Evolutionary conservation across 2,888 invertebrate genomes (phyloP), one percentile per base, ranked within the genome.

Genomic region (Xanthia togata): DNA sequence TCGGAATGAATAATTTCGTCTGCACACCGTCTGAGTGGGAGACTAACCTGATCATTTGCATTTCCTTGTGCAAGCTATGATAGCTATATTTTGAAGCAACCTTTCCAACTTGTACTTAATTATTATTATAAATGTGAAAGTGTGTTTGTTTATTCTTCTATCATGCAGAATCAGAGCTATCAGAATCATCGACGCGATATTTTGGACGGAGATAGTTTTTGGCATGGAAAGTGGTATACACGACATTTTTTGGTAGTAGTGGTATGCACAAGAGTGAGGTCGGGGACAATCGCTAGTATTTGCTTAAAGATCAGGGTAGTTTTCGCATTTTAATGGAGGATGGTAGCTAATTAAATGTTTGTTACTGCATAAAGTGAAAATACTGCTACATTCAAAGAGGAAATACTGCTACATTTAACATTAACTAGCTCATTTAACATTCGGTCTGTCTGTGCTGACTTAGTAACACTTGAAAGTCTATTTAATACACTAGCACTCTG

Each of bases 1-100:
- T 93, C 89, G 81, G 92, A 93, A 93, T 93, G 90, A 92, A 92
- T 94, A 93, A 94, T 92, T 92, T 88, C 78, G 84, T 64, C 87
- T 90, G 89, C 91, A 89, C 81, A 85, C 73, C 77, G 75, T 80
- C 84, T 82, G 84, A 57, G 73, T 53, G 31, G 87, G 44, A 64
- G 47, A 83, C 87, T 77, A 81, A 79, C 79, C 87, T 76, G 79
- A 83, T 79, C 76, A 90, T 87, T 89, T 88, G 88, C 87, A 88
- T 87, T 85, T 84, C 73, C 86, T 83, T 82, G 63, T 81, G 69
- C 77, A 69, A 55, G 44, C 38, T 69, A 38, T 20, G 62, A n/a
- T 73, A 47, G 68, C 65, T 60, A 35, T 23, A n/a, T 59, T 63
- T 72, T 67, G 9, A 35, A 23, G 6, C 11, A 35, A 60, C 0